Base-by-base conservation (phyloP, 1,140 invertebrate genomes). In the Calliopsis andreniformis region DNA sequence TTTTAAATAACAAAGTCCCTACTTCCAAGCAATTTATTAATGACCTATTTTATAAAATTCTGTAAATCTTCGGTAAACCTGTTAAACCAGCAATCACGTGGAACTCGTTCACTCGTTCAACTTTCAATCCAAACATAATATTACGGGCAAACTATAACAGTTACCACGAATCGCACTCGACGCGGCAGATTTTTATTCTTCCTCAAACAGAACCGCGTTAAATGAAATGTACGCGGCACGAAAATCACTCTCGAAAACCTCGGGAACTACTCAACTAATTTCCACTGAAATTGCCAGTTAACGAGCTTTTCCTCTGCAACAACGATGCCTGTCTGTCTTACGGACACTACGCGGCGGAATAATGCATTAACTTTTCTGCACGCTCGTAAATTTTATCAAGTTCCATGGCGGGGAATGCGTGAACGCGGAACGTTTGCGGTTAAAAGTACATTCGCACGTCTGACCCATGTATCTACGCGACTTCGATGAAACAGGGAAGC, bases 321-420 rank as follows among this genome's bases (percentile, higher is more conserved):
- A 55, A n/a, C 30, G 5, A 51, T 18, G 39, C 23, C 35, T 68
- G 32, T 42, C 25, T 39, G 32, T 58, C 30, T 58, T 35, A 35
- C 55, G 35, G 59, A 12, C 16, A 8, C 51, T 18, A 45, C 25
- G n/a, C 14, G n/a, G 14, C 12, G 39, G 30, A 59, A 45, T 59
- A 70, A 45, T 23, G 45, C 25, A 70, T 59, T 47, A 32, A 30
- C 39, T 32, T 25, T 47, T 30, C 53, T 1, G 25, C 14, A 7
- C 28, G 14, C 45, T 28, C 16, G 55, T 39, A 43, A 80, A 63
- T 62, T 77, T 45, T 56, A 63, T 67, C 61, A 43, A 64, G 42
- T 63, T 82, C 56, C 55, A 70, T 7, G 43, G 4, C 47, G 35
- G 23, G 20, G 67, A 59, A 78, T 53, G 61, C 59, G 62, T 59